These are phyloP conservation scores for Mustela lutreola DNA, from an alignment of 2,113 vertebrate genomes.

Conservation along the genomic window DNA sequence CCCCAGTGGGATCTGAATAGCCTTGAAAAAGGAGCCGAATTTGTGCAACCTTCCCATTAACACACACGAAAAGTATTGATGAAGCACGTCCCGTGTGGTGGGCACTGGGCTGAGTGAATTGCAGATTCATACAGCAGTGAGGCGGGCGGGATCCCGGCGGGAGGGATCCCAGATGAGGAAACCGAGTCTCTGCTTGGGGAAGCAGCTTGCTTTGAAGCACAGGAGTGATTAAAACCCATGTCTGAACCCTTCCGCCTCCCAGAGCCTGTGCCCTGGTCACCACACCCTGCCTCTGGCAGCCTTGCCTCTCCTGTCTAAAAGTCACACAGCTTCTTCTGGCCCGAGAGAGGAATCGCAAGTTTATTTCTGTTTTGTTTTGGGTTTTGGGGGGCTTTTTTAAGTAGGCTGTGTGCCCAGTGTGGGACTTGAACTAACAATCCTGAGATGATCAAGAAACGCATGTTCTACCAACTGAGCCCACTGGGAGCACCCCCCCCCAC, in stretches of 20 bases:
- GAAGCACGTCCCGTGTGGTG: background rate
- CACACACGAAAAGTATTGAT: background rate
- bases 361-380: background rate
- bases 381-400: background rate
- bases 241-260: background rate
- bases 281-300: no score
- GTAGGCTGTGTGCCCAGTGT: background rate
- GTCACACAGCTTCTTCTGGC: background rate
- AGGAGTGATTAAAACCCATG: background rate
- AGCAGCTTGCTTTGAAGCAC: background rate
- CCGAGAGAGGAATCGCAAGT: no score
- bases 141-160: background rate
- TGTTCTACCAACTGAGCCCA: background rate
- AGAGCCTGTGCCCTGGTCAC: background rate
- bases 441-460: background rate
- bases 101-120: background rate
- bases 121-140: rapidly evolving
- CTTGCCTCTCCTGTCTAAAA: background rate
- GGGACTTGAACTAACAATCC: background rate
- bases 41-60: background rate
- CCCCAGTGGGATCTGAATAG: background rate
- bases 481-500: rapidly evolving
- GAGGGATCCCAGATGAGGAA: background rate
- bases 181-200: background rate
- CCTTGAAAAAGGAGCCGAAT: background rate